Evolutionary conservation across 1,140 invertebrate genomes (phyloP).

Genomic region (Ceratosolen fusciceps): DNA sequence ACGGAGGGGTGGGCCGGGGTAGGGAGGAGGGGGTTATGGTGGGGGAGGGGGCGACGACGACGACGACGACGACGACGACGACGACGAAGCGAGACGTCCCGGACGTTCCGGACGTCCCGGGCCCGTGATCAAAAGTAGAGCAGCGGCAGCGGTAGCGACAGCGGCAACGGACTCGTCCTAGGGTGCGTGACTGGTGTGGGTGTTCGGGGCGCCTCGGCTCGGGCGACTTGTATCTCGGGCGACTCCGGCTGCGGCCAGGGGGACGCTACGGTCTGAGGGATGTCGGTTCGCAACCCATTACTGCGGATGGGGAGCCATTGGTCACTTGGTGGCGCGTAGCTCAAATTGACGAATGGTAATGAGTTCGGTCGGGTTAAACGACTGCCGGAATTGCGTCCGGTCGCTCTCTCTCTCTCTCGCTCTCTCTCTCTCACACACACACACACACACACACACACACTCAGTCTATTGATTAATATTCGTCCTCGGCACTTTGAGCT

Average conservation of each 20-base stretch:
- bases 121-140: conserved; percentile 48
- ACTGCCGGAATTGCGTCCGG: conserved; percentile 52
- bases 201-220: not conserved
- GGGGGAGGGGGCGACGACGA: too few species aligned
- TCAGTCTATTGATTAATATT: conserved; percentile 45
- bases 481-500: conserved; percentile 10
- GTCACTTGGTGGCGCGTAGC: conserved; percentile 67
- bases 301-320: conserved; percentile 71
- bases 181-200: conserved; percentile 5
- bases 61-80: too few species aligned
- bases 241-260: too few species aligned
- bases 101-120: too few species aligned
- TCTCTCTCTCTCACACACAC: conserved; percentile 9
- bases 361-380: conserved; percentile 71
- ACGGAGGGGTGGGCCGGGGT: too few species aligned
- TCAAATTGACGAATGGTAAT: conserved; percentile 74
- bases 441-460: too few species aligned
- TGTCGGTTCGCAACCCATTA: conserved; percentile 70
- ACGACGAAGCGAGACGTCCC: too few species aligned
- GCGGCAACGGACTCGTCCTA: too few species aligned
- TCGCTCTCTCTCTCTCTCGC: too few species aligned
- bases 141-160: not conserved
- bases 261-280: conserved; percentile 64
- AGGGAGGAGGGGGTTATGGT: too few species aligned
- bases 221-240: not conserved